These are phyloP conservation scores for Drosophila athabasca DNA, from an alignment of 1,140 invertebrate species.

Conservation along the genomic window DNA sequence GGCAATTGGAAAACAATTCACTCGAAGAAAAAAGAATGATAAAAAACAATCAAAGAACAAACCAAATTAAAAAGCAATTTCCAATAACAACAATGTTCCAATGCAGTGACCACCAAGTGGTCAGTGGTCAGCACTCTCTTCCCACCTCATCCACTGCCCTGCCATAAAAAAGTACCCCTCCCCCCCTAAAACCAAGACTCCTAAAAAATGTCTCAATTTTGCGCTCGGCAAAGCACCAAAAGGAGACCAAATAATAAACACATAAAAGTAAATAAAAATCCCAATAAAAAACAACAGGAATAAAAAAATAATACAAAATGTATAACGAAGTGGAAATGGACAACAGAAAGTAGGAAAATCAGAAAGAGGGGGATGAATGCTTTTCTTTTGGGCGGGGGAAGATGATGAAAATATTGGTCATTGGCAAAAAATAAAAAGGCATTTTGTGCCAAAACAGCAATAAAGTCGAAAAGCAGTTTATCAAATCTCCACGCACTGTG, in stretches of 20 bases:
- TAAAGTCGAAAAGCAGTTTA: conserved; percentile 81
- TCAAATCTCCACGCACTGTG: conserved; percentile 71
- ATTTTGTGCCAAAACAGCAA: conserved; percentile 73
- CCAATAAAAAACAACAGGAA: conserved; percentile 47
- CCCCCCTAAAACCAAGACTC: not conserved
- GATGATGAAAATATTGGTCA: conserved; percentile 61
- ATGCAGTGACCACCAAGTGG: conserved; percentile 38
- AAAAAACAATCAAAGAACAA: conserved; percentile 44
- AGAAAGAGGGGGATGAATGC: not conserved
- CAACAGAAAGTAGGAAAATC: conserved; percentile 12
- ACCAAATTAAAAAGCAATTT: conserved; percentile 52
- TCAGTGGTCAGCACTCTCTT: conserved; percentile 36
- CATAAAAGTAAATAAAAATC: conserved; percentile 57
- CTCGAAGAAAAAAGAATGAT: conserved; percentile 24
- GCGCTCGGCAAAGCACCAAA: conserved; percentile 60
- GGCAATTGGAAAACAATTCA: conserved; percentile 48
- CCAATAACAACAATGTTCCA: conserved; percentile 28
- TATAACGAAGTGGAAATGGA: conserved; percentile 32
- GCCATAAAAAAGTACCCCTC: no score
- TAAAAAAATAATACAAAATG: conserved; percentile 36
- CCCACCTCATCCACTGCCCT: not conserved
- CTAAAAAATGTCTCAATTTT: conserved; percentile 65
- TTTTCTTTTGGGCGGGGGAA: not conserved
- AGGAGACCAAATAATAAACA: conserved; percentile 56
- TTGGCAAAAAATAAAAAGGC: conserved; percentile 55